Evolutionary conservation across 2,113 vertebrate genomes (phyloP), one percentile per base, ranked within the genome.

Genomic region (Orthonyx spaldingii): DNA sequence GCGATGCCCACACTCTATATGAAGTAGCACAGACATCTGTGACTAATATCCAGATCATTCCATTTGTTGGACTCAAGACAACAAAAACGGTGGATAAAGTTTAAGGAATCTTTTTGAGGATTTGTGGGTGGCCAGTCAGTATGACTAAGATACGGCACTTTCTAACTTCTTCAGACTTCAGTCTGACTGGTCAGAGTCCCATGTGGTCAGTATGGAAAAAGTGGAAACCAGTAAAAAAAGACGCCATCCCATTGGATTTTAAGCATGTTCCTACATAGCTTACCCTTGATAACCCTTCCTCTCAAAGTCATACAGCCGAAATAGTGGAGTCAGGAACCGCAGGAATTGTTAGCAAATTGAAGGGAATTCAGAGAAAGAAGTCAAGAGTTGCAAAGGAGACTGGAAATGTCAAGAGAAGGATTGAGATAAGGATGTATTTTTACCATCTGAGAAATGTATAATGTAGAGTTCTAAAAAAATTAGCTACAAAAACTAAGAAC

Each of bases 111-210:
- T 91, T 84, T 35, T 75, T 53, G 10, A 79, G 69, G 42, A 49
- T 91, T 84, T 94, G 89, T 82, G 94, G 84, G 95, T 94, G 87
- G 93, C 63, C 87, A 53, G 74, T 33, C 77, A 79, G 74, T 32
- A 46, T 79, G 84, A 91, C 59, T 94, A 91, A 89, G 82, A 76
- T 7, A 39, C n/a, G 16, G 8, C 74, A 72, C 41, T 85, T 93
- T 64, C 74, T 65, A 49, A 44, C 22, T 89, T 17, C 52, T 83
- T 89, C 82, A 89, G 63, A 65, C 26, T 82, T 81, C 52, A 60
- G 83, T 49, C 87, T 87, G 59, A 44, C 53, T 84, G n/a, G 16
- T 82, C 42, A 79, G 49, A 49, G 16, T 72, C 39, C 69, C 50
- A 37, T 20, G 57, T 23, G 41, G 44, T 71, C 53, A 46, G 41